phyloP scores from a whole-genome alignment of 2,888 invertebrate genomes.

The Sarcophaga carnaria region DNA sequence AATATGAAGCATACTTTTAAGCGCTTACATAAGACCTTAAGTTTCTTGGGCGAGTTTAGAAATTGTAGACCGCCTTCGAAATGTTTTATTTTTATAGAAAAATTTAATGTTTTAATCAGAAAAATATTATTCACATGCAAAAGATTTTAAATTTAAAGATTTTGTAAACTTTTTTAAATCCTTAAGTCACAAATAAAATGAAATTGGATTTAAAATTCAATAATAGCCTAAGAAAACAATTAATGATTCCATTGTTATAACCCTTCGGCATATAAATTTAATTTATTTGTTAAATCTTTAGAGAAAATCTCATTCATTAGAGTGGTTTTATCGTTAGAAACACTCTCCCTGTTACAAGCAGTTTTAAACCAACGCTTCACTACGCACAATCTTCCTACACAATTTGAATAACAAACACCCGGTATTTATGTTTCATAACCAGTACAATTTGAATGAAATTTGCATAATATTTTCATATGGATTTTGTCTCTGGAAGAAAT shows the following conservation, averaged over 20 bases:
- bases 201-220: neutral
- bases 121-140: too few relatives aligned
- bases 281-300: constrained; percentile 55
- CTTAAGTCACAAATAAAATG: neutral
- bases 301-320: constrained; percentile 44
- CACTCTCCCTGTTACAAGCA: neutral
- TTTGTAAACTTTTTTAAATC: too few relatives aligned
- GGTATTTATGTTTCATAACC: constrained; percentile 49
- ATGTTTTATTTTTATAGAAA: too few relatives aligned
- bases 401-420: constrained; percentile 54
- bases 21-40: too few relatives aligned
- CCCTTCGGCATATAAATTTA: constrained; percentile 34
- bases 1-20: too few relatives aligned
- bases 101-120: too few relatives aligned
- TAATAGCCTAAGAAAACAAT: neutral
- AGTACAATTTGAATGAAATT: constrained; percentile 33
- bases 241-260: constrained; percentile 15
- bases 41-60: too few relatives aligned
- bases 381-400: neutral
- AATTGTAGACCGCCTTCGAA: too few relatives aligned
- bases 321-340: constrained; percentile 41
- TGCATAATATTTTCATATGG: constrained; percentile 66
- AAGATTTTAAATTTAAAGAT: too few relatives aligned
- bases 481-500: constrained; percentile 16
- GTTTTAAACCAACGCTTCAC: too few relatives aligned